A percentile compares a stretch with the other conserved stretches of the same genome.
These are phyloP conservation scores for Contarinia nasturtii DNA, from an alignment of 1,140 invertebrate genomes.

Conservation along the genomic window DNA sequence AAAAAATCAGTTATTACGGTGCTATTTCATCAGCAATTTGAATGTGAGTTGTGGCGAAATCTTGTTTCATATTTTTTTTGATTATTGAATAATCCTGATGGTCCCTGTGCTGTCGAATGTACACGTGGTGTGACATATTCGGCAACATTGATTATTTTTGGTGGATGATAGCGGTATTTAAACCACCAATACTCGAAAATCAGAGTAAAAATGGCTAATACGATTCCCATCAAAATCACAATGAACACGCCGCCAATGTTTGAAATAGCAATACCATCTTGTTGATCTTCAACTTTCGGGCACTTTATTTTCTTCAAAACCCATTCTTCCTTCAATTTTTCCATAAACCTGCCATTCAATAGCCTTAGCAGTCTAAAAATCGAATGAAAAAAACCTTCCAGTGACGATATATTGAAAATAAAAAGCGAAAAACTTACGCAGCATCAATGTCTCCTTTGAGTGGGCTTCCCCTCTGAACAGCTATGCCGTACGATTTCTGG, in stretches of 20 bases:
- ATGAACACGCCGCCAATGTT: slow-evolving; percentile 97
- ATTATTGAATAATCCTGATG: too few species aligned
- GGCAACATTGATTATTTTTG: slow-evolving; percentile 29
- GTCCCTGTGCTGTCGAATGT: too few species aligned
- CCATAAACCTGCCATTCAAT: slow-evolving; percentile 77
- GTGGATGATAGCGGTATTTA: slow-evolving; percentile 40
- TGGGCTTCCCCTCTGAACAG: slow-evolving; percentile 86
- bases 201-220: slow-evolving; percentile 73
- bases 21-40: too few species aligned
- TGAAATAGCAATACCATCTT: slow-evolving; percentile 88
- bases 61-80: too few species aligned
- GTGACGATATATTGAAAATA: background rate
- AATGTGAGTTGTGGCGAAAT: too few species aligned
- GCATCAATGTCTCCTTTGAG: slow-evolving; percentile 81
- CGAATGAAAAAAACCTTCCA: too few species aligned
- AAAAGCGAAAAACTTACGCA: slow-evolving; percentile 39
- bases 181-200: slow-evolving; percentile 92
- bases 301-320: slow-evolving; percentile 83
- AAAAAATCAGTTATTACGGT: too few species aligned
- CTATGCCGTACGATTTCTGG: slow-evolving; percentile 87
- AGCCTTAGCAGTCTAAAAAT: slow-evolving; percentile 66
- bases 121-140: background rate
- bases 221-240: slow-evolving; percentile 85
- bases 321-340: slow-evolving; percentile 88
- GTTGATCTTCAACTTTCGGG: slow-evolving; percentile 75